Percentiles rank a stretch among this genome's conserved stretches.
Conservation (phyloP, 2,888 invertebrate species). For the Drosophila niveifrons region DNA sequence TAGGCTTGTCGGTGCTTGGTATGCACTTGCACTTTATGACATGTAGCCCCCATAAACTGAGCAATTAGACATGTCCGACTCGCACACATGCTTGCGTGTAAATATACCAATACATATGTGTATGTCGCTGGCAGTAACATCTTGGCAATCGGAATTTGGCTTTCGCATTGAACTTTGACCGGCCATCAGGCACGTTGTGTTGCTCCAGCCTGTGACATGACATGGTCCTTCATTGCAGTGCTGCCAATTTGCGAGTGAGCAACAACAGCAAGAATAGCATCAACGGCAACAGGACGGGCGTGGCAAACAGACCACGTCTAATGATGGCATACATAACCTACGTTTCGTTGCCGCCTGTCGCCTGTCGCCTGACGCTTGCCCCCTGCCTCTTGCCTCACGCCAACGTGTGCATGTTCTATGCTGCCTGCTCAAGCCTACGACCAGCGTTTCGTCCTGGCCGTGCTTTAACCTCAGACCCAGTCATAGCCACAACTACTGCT, state of each 20-base stretch:
- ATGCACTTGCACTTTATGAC: conserved; percentile 71
- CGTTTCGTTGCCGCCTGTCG: conserved; percentile 7
- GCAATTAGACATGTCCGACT: conserved; percentile 75
- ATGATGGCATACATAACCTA: conserved; percentile 78
- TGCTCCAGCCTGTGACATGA: conserved; percentile 64
- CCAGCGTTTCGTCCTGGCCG: conserved; percentile 29
- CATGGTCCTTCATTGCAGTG: conserved; percentile 66
- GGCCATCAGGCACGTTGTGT: conserved; percentile 47
- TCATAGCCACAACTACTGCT: too few relatives aligned
- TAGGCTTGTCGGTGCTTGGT: conserved; percentile 31
- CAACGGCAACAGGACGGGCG: conserved; percentile 60
- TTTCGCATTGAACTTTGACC: conserved; percentile 77
- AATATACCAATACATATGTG: not conserved
- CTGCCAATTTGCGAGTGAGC: conserved; percentile 74
- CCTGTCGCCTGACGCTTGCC: conserved; percentile 24
- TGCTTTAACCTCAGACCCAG: not conserved
- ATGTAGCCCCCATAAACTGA: conserved; percentile 65
- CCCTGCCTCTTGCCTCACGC: not conserved
- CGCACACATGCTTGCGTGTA: not conserved
- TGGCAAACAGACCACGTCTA: conserved; percentile 79
- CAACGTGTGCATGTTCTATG: too few relatives aligned
- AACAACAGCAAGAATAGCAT: conserved; percentile 6
- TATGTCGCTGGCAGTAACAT: conserved; percentile 36
- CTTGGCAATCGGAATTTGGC: conserved; percentile 77
- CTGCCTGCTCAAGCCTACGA: conserved; percentile 33